Base-by-base conservation (phyloP, 1,140 invertebrate genomes). In the Drosophila nigromelanica region DNA sequence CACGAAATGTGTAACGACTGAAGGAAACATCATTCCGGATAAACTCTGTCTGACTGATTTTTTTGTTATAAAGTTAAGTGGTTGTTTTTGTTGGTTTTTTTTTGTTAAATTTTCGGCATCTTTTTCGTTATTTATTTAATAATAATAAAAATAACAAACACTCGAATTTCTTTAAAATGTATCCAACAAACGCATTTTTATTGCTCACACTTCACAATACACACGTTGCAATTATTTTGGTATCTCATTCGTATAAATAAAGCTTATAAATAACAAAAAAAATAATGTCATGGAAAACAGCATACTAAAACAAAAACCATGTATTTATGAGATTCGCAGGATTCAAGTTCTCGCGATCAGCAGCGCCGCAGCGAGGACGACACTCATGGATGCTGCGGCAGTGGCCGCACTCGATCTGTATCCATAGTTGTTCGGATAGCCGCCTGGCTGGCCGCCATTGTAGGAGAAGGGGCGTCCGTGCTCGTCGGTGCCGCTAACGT, bases 401-500 rank as follows among this genome's bases (percentile, higher is more conserved):
- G 45, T n/a, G 4, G 18, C 11, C 0, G 56, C 68, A 0, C 21
- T 33, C 37, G 24, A 48, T 8, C 64, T 37, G 8, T 89, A 87
- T 0, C 79, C 79, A 50, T 83, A 89, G 24, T 37, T 45, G 18
- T 74, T 73, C 37, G 61, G 73, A 45, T 89, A 87, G 0, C 73
- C 70, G 8, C 73, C 70, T 5, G 80, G 76, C 10, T 76, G 76
- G 6, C 67, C 80, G 24, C 77, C 77, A 10, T 76, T 82, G n/a
- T 90, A 90, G 11, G 76, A 64, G 30, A 71, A 90, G 39, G 82
- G 78, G 1, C 81, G 62, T 0, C 87, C 87, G 7, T 82, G 87
- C 61, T 90, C 87, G 14, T 90, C 87, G 5, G 78, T 75, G 40
- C 87, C 81, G 37, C 81, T 67, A 0, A 82, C 87, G 24, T 90